A percentile compares a stretch with the other conserved stretches of the same genome.
These are phyloP conservation scores for Drosophila obscura DNA, from an alignment of 1,140 invertebrate genomes.

Conservation along the genomic window DNA sequence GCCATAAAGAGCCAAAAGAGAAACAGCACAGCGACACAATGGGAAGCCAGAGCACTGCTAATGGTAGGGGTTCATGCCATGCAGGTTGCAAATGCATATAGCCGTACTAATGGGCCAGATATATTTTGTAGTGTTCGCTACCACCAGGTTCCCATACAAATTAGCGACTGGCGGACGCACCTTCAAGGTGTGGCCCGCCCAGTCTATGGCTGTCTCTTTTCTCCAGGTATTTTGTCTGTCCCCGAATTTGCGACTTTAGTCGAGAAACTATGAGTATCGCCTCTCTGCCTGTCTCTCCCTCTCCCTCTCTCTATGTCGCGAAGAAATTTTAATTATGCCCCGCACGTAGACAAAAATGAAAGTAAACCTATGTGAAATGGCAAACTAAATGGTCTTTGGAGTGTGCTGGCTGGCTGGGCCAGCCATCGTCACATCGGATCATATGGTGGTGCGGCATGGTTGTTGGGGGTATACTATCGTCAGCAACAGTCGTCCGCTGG, in stretches of 20 bases:
- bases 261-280: slow-evolving; percentile 59
- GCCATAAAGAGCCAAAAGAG: slow-evolving; percentile 20
- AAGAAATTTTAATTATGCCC: slow-evolving; percentile 72
- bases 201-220: neutral
- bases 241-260: slow-evolving; percentile 53
- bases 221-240: slow-evolving; percentile 18
- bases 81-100: slow-evolving; percentile 40
- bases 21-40: neutral
- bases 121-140: neutral
- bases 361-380: slow-evolving; percentile 78
- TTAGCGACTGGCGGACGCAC: slow-evolving; percentile 59
- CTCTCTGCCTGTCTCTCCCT: slow-evolving; percentile 19
- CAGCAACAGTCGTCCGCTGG: neutral
- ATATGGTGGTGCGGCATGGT: slow-evolving; percentile 1
- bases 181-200: slow-evolving; percentile 42
- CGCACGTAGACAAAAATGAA: slow-evolving; percentile 78
- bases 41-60: slow-evolving; percentile 24
- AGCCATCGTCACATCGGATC: slow-evolving; percentile 5
- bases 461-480: slow-evolving; percentile 4
- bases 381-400: slow-evolving; percentile 46
- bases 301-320: too few relatives aligned
- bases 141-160: slow-evolving; percentile 59
- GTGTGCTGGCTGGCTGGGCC: too few relatives aligned
- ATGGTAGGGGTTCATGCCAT: slow-evolving; percentile 25
- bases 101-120: neutral